phyloP scores from a whole-genome alignment of 2,888 invertebrate species.

The Ormyrus nitidulus region DNA sequence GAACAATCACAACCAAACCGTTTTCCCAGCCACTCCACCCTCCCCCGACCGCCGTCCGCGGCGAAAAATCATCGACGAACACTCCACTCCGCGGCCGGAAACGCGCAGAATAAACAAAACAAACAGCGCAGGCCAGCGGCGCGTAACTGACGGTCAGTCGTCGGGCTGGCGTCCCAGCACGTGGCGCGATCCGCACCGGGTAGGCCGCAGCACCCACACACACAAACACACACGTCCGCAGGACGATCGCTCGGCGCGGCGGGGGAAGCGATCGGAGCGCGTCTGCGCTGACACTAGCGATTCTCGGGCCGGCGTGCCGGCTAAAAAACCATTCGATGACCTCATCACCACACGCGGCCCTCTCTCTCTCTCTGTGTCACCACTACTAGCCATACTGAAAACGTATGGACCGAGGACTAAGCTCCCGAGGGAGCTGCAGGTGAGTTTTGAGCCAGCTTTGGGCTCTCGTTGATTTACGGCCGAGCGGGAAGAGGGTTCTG shows the following conservation, averaged over 20 bases:
- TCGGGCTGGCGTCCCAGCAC: slow-evolving; percentile 20
- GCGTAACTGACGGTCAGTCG: slow-evolving; percentile 1
- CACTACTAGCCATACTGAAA: slow-evolving; percentile 71
- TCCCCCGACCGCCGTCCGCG: no score
- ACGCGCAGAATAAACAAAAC: no score
- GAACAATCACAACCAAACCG: no score
- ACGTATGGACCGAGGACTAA: slow-evolving; percentile 59
- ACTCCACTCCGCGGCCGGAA: no score
- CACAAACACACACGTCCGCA: background rate
- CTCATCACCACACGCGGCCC: slow-evolving; percentile 65
- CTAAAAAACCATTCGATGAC: slow-evolving; percentile 72
- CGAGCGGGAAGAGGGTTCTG: no score
- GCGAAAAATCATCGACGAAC: no score
- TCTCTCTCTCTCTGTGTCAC: slow-evolving; percentile 59
- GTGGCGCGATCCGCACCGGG: background rate
- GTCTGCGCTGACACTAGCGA: no score
- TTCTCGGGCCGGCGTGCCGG: slow-evolving; percentile 55
- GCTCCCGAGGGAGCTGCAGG: background rate
- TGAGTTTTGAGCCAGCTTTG: no score
- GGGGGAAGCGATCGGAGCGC: no score
- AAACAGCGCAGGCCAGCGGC: no score
- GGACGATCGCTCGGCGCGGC: background rate
- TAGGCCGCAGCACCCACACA: background rate
- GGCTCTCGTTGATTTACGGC: no score
- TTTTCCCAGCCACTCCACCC: no score